A percentile compares a stretch with the other conserved stretches of the same genome.
phyloP scores from a whole-genome alignment of 1,140 invertebrate genomes.

The Drosophila funebris region DNA sequence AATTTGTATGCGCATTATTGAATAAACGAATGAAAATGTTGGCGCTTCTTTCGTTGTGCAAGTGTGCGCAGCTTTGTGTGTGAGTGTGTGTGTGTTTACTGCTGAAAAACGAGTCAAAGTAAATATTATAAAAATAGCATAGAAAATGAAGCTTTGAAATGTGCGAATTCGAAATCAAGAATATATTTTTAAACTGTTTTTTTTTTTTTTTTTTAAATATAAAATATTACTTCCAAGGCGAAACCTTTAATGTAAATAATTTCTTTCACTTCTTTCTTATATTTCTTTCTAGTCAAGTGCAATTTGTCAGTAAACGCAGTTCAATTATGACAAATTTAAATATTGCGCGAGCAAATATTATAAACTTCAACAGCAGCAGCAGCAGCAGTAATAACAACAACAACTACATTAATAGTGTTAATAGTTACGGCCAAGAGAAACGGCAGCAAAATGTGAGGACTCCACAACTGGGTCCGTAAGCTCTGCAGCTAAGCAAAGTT shows the following conservation, averaged over 20 bases:
- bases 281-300: conserved; percentile 36
- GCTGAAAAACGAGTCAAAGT: neutral
- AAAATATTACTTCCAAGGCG: too few species aligned
- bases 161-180: too few species aligned
- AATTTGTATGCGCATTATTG: conserved; percentile 64
- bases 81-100: neutral
- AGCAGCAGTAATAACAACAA: conserved; percentile 7
- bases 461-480: conserved; percentile 42
- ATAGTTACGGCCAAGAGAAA: conserved; percentile 20
- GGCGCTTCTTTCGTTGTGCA: too few species aligned
- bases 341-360: conserved; percentile 38
- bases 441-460: conserved; percentile 66
- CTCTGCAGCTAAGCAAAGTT: conserved; percentile 43
- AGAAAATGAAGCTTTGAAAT: too few species aligned
- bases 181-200: too few species aligned
- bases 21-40: conserved; percentile 25
- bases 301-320: conserved; percentile 45
- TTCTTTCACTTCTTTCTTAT: conserved; percentile 25
- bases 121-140: too few species aligned
- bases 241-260: too few species aligned
- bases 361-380: conserved; percentile 39
- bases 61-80: neutral
- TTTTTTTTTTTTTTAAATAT: too few species aligned
- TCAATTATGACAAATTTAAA: conserved; percentile 63
- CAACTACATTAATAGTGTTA: conserved; percentile 17